Percentiles rank a stretch among this genome's conserved stretches.
Conservation (phyloP, 2,797 vertebrate genomes). For the Scyliorhinus canicula region DNA sequence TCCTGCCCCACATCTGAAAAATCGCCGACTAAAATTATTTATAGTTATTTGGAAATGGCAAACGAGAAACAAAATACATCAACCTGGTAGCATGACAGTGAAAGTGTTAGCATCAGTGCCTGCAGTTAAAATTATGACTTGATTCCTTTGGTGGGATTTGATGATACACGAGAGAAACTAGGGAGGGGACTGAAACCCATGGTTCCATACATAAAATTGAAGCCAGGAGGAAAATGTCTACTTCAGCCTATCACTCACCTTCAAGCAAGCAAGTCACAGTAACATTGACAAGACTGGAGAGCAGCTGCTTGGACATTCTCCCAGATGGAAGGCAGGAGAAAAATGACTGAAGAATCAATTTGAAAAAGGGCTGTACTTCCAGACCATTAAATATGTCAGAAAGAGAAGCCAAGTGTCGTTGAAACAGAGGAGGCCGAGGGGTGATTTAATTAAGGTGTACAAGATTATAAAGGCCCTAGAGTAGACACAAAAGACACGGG, state of each 20-base stretch:
- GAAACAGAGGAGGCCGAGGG: too few species aligned
- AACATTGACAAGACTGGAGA: background rate
- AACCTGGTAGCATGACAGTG: background rate
- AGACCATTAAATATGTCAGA: background rate
- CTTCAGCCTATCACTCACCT: background rate
- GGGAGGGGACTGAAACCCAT: background rate
- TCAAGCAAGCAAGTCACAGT: background rate
- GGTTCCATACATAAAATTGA: background rate
- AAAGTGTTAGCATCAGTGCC: background rate
- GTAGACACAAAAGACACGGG: too few species aligned
- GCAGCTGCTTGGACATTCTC: background rate
- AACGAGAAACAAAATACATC: background rate
- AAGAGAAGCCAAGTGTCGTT: background rate
- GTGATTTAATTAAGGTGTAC: too few species aligned
- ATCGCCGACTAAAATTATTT: background rate
- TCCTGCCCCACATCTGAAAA: too few species aligned
- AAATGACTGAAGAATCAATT: background rate
- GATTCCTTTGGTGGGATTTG: background rate
- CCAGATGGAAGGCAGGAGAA: background rate
- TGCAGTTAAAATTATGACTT: background rate
- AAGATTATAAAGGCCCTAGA: too few species aligned
- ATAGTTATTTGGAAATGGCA: background rate
- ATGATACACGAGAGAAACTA: background rate
- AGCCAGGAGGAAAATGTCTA: background rate
- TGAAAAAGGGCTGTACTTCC: background rate